phyloP scores from a whole-genome alignment of 2,888 invertebrate species.

The Acrobasis repandana region DNA sequence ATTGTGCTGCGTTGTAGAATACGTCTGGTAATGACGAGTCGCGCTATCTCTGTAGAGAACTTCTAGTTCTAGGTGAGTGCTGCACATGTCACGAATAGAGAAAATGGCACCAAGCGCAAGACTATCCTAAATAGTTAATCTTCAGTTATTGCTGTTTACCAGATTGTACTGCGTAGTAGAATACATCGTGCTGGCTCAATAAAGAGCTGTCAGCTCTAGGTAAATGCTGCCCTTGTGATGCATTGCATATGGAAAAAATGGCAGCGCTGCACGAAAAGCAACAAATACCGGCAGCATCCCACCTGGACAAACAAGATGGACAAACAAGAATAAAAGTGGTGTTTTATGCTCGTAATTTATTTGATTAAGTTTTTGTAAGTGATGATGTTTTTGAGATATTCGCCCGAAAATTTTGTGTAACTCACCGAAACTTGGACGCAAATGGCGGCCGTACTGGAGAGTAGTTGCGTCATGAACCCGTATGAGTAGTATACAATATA shows the following conservation, averaged over 20 bases:
- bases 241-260: conserved; percentile 74
- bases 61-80: conserved; percentile 72
- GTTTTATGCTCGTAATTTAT: too few relatives aligned
- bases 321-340: too few relatives aligned
- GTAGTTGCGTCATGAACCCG: conserved; percentile 76
- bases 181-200: conserved; percentile 74
- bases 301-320: conserved; percentile 47
- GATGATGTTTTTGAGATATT: too few relatives aligned
- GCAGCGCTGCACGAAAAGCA: conserved; percentile 69
- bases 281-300: conserved; percentile 70
- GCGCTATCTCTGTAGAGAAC: conserved; percentile 72
- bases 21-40: conserved; percentile 73
- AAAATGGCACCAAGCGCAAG: conserved; percentile 68
- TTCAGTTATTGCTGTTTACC: conserved; percentile 59
- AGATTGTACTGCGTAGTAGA: conserved; percentile 69
- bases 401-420: conserved; percentile 28
- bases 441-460: conserved; percentile 76
- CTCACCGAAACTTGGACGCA: conserved; percentile 80
- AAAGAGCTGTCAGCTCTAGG: conserved; percentile 74
- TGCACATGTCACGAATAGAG: conserved; percentile 75
- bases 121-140: too few relatives aligned
- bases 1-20: conserved; percentile 70
- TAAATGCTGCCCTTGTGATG: conserved; percentile 73
- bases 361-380: too few relatives aligned
- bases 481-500: too few relatives aligned